Evolutionary conservation across 2,113 vertebrate species (phyloP).

Genomic region (Dicerorhinus sumatrensis): DNA sequence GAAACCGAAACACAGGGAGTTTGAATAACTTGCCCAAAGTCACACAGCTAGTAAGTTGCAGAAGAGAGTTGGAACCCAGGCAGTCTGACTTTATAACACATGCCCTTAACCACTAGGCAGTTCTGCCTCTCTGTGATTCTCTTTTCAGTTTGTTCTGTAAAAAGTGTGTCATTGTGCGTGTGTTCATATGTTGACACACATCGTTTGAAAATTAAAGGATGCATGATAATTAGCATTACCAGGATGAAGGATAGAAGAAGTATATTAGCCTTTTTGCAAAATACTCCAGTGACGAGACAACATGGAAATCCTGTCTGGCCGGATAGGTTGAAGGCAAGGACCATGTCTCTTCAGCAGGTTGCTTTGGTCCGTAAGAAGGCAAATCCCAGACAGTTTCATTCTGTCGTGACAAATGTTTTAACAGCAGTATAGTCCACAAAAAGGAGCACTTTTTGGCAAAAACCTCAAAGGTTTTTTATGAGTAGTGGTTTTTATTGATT

Average conservation of each 20-base stretch:
- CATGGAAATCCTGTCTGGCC: background rate
- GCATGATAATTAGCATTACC: background rate
- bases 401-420: background rate
- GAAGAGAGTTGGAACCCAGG: background rate
- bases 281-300: background rate
- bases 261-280: background rate
- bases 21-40: background rate
- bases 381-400: background rate
- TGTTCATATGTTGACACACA: background rate
- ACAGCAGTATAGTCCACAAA: background rate
- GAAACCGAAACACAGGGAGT: background rate
- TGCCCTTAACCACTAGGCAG: background rate
- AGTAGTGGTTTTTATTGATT: background rate
- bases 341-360: background rate
- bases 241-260: background rate
- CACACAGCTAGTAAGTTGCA: background rate
- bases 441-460: background rate
- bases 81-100: background rate
- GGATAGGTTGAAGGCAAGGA: background rate
- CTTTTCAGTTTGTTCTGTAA: background rate
- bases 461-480: background rate
- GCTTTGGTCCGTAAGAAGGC: background rate
- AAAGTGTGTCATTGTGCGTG: background rate
- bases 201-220: background rate
- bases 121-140: background rate